Base-by-base conservation (phyloP, 2,797 vertebrate genomes). In the Threskiornis aethiopicus region DNA sequence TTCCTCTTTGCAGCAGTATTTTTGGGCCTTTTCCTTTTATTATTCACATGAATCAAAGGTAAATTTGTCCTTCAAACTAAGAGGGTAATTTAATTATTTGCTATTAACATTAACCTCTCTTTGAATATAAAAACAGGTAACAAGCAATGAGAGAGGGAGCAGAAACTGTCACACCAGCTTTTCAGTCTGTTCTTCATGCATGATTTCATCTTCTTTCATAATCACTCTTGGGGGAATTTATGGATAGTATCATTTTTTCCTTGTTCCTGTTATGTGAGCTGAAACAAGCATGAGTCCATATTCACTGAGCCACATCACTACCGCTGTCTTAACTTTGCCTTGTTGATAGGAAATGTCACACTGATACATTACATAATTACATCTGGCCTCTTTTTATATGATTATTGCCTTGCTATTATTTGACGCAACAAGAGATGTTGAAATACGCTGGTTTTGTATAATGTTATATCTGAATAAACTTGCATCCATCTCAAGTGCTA, bases 101-200 rank as follows among this genome's bases (percentile, higher is more conserved):
- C 33, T 72, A 5, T 46, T 78, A 80, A 92, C 90, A 59, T 46
- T 11, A 62, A 73, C 1, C 49, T 73, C 9, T 57, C 15, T 8
- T 16, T 59, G 57, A 73, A 64, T 55, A 25, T 55, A 58, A 57
- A 93, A 95, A 47, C 12, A 69, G 31, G 51, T 87, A 89, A 26
- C 52, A 61, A 26, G 37, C 46, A 28, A 14, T 13, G 69, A 42
- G 61, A 79, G 39, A 44, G 16, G 49, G 13, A 79, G 39, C 25
- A 57, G 37, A 76, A 57, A 61, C 69, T 65, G 77, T n/a, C 80
- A 55, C 77, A 87, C 72, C 77, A 95, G 77, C 54, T 39, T 84
- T 70, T 79, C 81, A 77, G 80, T 57, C 87, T 91, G 88, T 66
- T 96, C 87, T 94, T 96, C 90, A 87, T 59, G 91, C 90, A 16